phyloP scores from a whole-genome alignment of 2,888 invertebrate genomes.

The Pyrrhia umbra region DNA sequence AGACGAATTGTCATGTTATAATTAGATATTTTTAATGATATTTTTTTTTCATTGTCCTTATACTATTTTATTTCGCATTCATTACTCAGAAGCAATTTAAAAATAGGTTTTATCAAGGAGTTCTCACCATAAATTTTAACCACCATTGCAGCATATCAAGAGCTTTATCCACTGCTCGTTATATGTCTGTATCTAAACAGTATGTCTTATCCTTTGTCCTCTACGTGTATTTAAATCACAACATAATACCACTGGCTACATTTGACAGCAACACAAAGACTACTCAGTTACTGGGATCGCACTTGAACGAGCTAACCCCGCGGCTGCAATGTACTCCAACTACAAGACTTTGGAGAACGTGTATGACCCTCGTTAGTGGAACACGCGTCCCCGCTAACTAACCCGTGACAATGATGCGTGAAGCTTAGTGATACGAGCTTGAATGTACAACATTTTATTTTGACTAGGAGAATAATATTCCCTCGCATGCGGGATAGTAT shows the following conservation, averaged over 20 bases:
- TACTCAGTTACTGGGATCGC: constrained; percentile 11
- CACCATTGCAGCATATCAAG: too few species aligned
- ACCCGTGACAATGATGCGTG: constrained; percentile 35
- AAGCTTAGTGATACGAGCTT: constrained; percentile 22
- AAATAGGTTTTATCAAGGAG: too few species aligned
- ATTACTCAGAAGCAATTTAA: too few species aligned
- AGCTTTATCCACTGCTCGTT: too few species aligned
- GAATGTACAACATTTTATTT: background rate
- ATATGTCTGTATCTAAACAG: too few species aligned
- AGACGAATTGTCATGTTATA: background rate
- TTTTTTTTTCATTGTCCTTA: background rate
- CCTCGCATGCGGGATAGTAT: too few species aligned
- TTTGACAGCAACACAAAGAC: constrained; percentile 27
- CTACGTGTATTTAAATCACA: background rate
- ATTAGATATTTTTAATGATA: background rate
- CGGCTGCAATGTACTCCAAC: constrained; percentile 21
- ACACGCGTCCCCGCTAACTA: constrained; percentile 40
- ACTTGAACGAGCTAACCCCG: constrained; percentile 17
- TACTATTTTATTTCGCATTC: too few species aligned
- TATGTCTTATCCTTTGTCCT: background rate
- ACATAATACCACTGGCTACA: constrained; percentile 7
- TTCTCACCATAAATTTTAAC: too few species aligned
- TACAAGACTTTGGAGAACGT: constrained; percentile 16
- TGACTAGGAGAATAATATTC: background rate
- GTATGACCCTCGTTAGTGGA: constrained; percentile 31